Conservation (phyloP, 1,140 invertebrate species). For the Eurytemora carolleeae region DNA sequence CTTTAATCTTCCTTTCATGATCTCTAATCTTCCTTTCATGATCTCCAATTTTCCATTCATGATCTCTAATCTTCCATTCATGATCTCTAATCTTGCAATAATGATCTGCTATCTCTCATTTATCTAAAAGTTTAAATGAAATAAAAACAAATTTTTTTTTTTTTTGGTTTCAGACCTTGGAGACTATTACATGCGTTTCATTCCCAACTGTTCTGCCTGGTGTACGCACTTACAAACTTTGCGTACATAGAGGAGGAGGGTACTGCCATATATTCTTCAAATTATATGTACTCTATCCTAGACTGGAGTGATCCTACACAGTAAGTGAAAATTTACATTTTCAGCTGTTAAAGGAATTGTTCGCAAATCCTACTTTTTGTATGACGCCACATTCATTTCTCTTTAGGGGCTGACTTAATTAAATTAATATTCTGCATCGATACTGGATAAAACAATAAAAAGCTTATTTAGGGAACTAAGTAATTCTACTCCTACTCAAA, state of each 20-base stretch:
- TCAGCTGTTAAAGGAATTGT: neutral
- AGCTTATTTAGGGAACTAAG: neutral
- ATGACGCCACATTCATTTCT: too few relatives aligned
- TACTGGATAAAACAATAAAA: neutral
- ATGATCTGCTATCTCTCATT: too few relatives aligned
- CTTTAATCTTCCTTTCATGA: too few relatives aligned
- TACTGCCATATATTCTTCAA: neutral
- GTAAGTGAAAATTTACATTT: neutral
- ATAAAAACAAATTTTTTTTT: too few relatives aligned
- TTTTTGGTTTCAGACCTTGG: neutral
- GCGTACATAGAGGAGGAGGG: neutral
- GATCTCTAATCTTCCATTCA: too few relatives aligned
- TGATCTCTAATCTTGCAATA: too few relatives aligned
- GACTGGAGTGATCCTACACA: neutral
- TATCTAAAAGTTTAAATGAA: too few relatives aligned
- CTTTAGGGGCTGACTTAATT: too few relatives aligned
- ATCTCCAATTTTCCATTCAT: too few relatives aligned
- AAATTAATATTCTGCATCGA: neutral
- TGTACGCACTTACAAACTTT: neutral
- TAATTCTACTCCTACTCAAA: neutral
- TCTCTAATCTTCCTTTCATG: too few relatives aligned
- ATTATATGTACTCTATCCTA: neutral
- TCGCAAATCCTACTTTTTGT: too few relatives aligned
- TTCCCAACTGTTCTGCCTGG: neutral
- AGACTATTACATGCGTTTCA: neutral